These are phyloP conservation scores for Campoletis raptor DNA, from an alignment of 2,888 invertebrate species.

Conservation along the genomic window DNA sequence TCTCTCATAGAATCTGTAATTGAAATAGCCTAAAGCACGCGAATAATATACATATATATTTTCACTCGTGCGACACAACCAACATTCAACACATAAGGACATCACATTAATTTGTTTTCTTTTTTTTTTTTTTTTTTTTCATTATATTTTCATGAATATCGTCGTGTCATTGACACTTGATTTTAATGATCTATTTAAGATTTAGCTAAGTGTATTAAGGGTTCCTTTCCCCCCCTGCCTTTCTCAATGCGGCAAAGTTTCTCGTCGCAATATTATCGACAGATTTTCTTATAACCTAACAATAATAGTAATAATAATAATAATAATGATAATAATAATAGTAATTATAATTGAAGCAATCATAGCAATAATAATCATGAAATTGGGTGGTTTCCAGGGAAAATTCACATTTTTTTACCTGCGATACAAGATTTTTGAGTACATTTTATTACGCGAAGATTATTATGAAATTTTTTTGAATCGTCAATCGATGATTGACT, in stretches of 20 bases:
- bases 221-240: slow-evolving; percentile 57
- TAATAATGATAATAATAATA: slow-evolving; percentile 22
- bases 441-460: not conserved
- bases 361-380: slow-evolving; percentile 14
- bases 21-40: slow-evolving; percentile 52
- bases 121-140: slow-evolving; percentile 54
- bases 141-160: slow-evolving; percentile 1
- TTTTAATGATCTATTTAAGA: slow-evolving; percentile 15
- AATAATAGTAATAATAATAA: slow-evolving; percentile 27
- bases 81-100: slow-evolving; percentile 79
- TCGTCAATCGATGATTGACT: slow-evolving; percentile 23
- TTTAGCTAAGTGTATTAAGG: slow-evolving; percentile 59
- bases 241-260: slow-evolving; percentile 38
- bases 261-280: slow-evolving; percentile 16
- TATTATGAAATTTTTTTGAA: slow-evolving; percentile 17
- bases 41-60: slow-evolving; percentile 36
- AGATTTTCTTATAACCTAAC: slow-evolving; percentile 17
- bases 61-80: slow-evolving; percentile 71
- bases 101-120: slow-evolving; percentile 76
- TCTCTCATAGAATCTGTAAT: slow-evolving; percentile 15
- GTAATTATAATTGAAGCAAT: not conserved
- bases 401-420: not conserved
- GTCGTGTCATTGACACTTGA: slow-evolving; percentile 34
- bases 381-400: not conserved
- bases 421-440: not conserved